These are phyloP conservation scores for Penaeus vannamei DNA, from an alignment of 1,140 invertebrate genomes.

Conservation along the genomic window DNA sequence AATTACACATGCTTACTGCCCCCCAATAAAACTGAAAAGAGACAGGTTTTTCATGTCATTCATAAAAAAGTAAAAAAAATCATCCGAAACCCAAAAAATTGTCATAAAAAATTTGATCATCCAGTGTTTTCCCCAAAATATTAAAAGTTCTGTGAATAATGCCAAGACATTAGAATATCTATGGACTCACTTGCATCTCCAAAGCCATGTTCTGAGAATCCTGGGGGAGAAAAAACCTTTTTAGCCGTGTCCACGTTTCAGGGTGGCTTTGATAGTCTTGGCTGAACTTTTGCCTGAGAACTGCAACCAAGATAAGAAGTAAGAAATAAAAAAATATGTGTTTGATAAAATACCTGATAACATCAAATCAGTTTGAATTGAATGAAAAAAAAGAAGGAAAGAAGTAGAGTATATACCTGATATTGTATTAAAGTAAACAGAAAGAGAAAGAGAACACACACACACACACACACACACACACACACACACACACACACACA, in stretches of 20 bases:
- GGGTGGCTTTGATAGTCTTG: constrained; percentile 66
- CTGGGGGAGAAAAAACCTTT: constrained; percentile 54
- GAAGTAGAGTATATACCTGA: no score
- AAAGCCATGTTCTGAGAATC: constrained; percentile 48
- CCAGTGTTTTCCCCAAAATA: not conserved
- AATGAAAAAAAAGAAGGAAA: no score
- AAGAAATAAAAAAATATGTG: not conserved
- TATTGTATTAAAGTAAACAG: no score
- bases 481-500: no score
- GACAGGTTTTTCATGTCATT: not conserved
- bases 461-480: no score
- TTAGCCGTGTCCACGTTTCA: constrained; percentile 67
- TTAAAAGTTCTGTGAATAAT: not conserved
- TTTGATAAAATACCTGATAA: not conserved
- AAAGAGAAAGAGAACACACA: no score
- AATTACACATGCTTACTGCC: constrained; percentile 57
- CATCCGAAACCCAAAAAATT: no score
- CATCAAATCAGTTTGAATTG: not conserved
- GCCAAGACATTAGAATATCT: no score
- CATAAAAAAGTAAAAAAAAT: not conserved
- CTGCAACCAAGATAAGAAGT: constrained; percentile 10
- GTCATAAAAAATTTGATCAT: no score
- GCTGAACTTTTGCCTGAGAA: constrained; percentile 69
- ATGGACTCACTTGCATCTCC: constrained; percentile 35
- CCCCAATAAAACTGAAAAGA: constrained; percentile 45